Percentiles rank a stretch among this genome's conserved stretches.
These are phyloP conservation scores for Valencia hispanica DNA, from an alignment of 2,797 vertebrate genomes.

Conservation along the genomic window DNA sequence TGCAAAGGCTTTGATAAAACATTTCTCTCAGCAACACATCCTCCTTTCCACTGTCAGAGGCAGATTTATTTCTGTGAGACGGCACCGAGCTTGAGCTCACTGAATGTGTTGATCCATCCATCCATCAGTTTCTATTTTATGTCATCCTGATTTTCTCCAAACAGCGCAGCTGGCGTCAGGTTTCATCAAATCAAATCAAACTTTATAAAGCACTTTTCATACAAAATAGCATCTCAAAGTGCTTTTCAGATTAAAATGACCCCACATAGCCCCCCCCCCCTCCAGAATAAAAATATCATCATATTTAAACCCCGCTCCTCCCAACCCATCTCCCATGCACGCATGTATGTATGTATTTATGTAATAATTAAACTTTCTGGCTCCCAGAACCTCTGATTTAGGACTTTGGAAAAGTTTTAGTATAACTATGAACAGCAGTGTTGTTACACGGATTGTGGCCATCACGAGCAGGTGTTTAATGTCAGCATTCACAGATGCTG, in stretches of 20 bases:
- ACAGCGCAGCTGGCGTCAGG: background rate
- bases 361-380: background rate
- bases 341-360: background rate
- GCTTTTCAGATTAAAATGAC: too few species aligned
- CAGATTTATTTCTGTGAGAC: constrained; percentile 11
- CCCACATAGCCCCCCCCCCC: too few species aligned
- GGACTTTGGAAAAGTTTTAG: constrained; percentile 3
- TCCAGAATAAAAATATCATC: too few species aligned
- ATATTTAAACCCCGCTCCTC: too few species aligned
- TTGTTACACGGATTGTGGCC: constrained; percentile 28
- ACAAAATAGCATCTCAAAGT: too few species aligned
- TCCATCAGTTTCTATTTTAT: background rate
- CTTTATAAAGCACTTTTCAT: too few species aligned
- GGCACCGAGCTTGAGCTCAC: too few species aligned
- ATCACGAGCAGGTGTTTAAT: constrained; percentile 61
- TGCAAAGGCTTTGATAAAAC: constrained; percentile 74
- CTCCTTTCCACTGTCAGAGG: constrained; percentile 59
- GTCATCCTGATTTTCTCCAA: constrained; percentile 7
- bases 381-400: constrained; percentile 5
- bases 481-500: constrained; percentile 29
- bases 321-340: too few species aligned
- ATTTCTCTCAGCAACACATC: constrained; percentile 66
- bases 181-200: too few species aligned
- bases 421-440: constrained; percentile 41
- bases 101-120: too few species aligned